Conservation (phyloP, 2,888 invertebrate species). For the Lasius fuliginosus region DNA sequence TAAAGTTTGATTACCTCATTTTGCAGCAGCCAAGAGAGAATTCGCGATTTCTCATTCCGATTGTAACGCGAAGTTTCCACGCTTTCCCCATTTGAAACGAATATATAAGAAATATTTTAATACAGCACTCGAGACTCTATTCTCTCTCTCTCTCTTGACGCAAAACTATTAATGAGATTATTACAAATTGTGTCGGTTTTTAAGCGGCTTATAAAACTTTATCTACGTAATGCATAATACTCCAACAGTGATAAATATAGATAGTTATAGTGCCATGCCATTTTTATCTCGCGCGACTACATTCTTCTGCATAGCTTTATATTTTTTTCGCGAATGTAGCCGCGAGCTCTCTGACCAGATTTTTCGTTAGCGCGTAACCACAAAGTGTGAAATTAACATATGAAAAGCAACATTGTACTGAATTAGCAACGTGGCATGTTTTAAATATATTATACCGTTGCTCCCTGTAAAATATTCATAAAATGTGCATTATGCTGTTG, state of each 20-base stretch:
- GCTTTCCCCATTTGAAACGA: neutral
- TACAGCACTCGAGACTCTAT: neutral
- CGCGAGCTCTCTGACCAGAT: conserved; percentile 27
- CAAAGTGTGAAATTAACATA: conserved; percentile 54
- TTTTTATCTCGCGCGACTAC: neutral
- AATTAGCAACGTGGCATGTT: conserved; percentile 47
- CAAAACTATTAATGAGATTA: conserved; percentile 12
- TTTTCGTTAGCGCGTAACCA: conserved; percentile 43
- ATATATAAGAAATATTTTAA: neutral
- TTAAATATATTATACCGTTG: conserved; percentile 45
- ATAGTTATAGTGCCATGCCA: neutral
- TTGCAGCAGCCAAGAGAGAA: conserved; percentile 12
- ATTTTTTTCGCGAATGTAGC: conserved; percentile 10
- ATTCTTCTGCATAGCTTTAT: conserved; percentile 10
- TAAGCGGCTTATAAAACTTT: neutral
- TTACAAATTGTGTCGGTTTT: neutral
- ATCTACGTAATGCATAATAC: conserved; percentile 1
- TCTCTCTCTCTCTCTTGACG: neutral
- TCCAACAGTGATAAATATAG: neutral
- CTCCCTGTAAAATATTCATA: conserved; percentile 47
- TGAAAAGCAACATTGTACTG: conserved; percentile 49
- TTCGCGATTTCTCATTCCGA: conserved; percentile 46
- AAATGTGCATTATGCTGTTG: conserved; percentile 43
- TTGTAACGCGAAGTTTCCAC: neutral
- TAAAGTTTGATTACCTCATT: conserved; percentile 49